Evolutionary conservation across 2,113 vertebrate genomes (phyloP).

Genomic region (Carollia perspicillata): DNA sequence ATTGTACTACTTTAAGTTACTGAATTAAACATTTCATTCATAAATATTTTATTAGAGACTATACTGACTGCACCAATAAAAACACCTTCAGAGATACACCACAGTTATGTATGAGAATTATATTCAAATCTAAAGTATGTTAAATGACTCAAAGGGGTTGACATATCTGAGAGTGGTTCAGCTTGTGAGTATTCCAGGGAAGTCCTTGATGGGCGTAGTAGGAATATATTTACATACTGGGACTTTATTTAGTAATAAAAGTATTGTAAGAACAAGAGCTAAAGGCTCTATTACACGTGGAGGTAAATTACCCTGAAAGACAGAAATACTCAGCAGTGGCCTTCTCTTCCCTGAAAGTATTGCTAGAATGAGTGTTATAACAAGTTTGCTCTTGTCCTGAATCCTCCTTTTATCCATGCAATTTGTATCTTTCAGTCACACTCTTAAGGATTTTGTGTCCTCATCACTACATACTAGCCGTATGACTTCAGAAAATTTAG

Average conservation of each 20-base stretch:
- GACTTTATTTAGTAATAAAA: background rate
- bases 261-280: background rate
- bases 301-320: background rate
- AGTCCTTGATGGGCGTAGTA: background rate
- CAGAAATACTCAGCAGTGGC: background rate
- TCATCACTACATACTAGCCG: background rate
- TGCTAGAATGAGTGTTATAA: background rate
- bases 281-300: background rate
- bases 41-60: conserved; percentile 4
- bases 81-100: background rate
- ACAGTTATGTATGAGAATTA: background rate
- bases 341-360: background rate
- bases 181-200: background rate
- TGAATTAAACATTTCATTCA: conserved; percentile 22
- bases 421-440: background rate
- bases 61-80: background rate
- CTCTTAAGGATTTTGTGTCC: background rate
- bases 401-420: background rate
- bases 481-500: background rate
- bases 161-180: background rate
- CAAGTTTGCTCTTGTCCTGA: background rate
- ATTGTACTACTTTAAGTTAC: background rate
- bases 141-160: background rate
- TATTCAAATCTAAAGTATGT: background rate
- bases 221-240: background rate